These are phyloP conservation scores for Anguilla japonica DNA, from an alignment of 2,113 vertebrate species.

Conservation along the genomic window DNA sequence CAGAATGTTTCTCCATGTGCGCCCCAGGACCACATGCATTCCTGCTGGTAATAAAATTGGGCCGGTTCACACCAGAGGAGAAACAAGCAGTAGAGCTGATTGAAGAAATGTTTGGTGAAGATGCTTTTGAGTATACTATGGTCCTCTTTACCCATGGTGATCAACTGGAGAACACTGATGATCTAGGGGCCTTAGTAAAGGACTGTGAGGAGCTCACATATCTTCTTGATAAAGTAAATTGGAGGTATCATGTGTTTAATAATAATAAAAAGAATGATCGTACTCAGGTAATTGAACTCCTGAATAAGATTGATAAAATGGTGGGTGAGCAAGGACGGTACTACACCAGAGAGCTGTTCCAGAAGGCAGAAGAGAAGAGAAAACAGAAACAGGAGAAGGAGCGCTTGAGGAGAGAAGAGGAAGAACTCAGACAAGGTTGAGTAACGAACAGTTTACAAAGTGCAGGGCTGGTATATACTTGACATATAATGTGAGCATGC, in stretches of 20 bases:
- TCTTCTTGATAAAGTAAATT: conserved; percentile 11
- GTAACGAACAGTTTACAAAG: too few relatives aligned
- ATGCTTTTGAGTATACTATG: conserved; percentile 26
- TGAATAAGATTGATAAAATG: neutral
- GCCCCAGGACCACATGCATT: conserved; percentile 42
- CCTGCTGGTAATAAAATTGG: conserved; percentile 36
- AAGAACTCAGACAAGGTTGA: too few relatives aligned
- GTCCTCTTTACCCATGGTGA: conserved; percentile 38
- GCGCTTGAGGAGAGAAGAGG: too few relatives aligned
- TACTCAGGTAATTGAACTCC: neutral
- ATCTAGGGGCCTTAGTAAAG: neutral
- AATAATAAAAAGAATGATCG: conserved; percentile 19
- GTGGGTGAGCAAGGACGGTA: neutral
- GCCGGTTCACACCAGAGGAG: conserved; percentile 21
- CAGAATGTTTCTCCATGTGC: conserved; percentile 31
- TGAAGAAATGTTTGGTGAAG: conserved; percentile 36
- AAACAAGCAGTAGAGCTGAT: conserved; percentile 25
- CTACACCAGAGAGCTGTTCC: neutral
- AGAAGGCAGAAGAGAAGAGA: too few relatives aligned
- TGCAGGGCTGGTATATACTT: too few relatives aligned
- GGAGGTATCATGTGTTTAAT: conserved; percentile 32
- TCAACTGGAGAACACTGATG: conserved; percentile 17
- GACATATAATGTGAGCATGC: too few relatives aligned
- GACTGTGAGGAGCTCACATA: conserved; percentile 15
- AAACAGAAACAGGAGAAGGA: too few relatives aligned